Evolutionary conservation across 2,888 invertebrate genomes (phyloP).

Genomic region (Netelia fuscicornis): DNA sequence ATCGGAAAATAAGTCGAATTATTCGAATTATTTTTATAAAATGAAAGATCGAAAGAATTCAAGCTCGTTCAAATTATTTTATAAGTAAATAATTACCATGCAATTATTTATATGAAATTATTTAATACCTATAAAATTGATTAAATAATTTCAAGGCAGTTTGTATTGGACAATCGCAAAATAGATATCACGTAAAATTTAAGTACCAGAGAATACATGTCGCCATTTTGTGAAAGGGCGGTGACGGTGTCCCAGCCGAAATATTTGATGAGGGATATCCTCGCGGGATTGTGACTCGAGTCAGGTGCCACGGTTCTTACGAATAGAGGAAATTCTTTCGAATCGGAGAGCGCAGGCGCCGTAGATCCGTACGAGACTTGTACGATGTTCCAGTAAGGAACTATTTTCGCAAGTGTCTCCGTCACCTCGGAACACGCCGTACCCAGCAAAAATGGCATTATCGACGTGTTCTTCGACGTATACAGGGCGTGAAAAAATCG

Average conservation of each 20-base stretch:
- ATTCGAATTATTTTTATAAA: no score
- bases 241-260: constrained; percentile 96
- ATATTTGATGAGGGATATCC: constrained; percentile 92
- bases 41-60: not conserved
- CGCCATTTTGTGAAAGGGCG: constrained; percentile 94
- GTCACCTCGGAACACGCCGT: constrained; percentile 96
- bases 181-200: constrained; percentile 71
- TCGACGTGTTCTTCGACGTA: constrained; percentile 89
- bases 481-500: constrained; percentile 96
- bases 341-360: constrained; percentile 95
- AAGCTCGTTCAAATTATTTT: no score
- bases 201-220: constrained; percentile 90
- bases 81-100: no score
- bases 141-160: no score
- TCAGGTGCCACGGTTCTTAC: constrained; percentile 96
- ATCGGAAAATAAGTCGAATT: no score
- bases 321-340: constrained; percentile 95
- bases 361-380: constrained; percentile 97
- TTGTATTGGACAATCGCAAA: no score
- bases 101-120: no score
- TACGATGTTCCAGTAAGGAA: constrained; percentile 96
- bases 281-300: constrained; percentile 95
- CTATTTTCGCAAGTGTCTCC: constrained; percentile 95
- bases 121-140: no score
- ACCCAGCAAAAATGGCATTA: constrained; percentile 94